Percentiles rank a stretch among this genome's conserved stretches.
phyloP scores from a whole-genome alignment of 2,888 invertebrate genomes.

The Macrophya annulata region DNA sequence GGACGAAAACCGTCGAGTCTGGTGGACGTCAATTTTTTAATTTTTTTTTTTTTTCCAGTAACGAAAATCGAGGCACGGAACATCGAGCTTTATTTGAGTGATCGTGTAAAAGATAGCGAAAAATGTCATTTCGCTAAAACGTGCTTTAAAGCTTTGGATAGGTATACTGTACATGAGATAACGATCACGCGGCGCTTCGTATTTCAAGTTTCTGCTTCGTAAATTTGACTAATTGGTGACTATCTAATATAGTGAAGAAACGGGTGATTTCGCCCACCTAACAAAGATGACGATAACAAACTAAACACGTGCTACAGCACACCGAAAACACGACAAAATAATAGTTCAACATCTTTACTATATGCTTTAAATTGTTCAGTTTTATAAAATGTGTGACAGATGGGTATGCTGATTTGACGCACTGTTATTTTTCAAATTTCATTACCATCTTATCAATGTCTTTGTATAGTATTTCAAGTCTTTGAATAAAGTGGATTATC shows the following conservation, averaged over 20 bases:
- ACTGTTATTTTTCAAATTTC: neutral
- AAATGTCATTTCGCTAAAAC: neutral
- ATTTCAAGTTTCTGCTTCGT: slow-evolving; percentile 3
- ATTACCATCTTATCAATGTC: neutral
- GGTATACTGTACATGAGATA: neutral
- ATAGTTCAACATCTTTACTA: neutral
- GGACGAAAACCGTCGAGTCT: no score
- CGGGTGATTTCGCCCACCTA: neutral
- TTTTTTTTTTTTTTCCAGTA: neutral
- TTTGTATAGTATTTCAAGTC: no score
- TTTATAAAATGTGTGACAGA: neutral
- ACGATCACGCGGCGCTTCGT: neutral
- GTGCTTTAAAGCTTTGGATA: neutral
- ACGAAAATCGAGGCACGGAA: neutral
- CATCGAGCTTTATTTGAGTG: neutral
- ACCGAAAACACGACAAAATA: neutral
- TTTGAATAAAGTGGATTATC: no score
- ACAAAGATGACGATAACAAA: slow-evolving; percentile 2
- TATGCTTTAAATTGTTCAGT: neutral
- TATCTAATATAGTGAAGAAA: neutral
- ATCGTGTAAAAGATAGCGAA: neutral
- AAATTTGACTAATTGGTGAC: neutral
- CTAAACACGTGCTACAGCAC: slow-evolving; percentile 1
- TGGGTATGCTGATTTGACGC: neutral
- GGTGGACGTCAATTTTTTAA: neutral